Conservation (phyloP, 2,797 vertebrate species). For the Sandelia bainsii region DNA sequence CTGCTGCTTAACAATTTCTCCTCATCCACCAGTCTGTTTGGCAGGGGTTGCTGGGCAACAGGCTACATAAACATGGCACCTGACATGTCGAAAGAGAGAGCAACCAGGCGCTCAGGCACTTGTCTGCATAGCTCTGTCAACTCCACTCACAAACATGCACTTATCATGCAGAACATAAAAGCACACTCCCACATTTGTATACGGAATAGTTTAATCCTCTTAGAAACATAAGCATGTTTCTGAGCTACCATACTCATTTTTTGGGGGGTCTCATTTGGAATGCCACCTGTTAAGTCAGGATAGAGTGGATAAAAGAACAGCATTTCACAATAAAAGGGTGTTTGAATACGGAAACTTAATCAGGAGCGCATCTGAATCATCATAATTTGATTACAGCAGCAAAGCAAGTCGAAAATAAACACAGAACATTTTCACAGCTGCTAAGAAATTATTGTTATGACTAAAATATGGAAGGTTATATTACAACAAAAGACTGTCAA, state of each 20-base stretch:
- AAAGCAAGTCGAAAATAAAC: constrained; percentile 27
- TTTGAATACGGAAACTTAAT: constrained; percentile 29
- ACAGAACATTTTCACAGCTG: neutral
- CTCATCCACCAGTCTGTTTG: constrained; percentile 71
- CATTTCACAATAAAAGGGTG: constrained; percentile 1
- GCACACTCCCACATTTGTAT: constrained; percentile 15
- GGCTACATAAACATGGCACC: constrained; percentile 71
- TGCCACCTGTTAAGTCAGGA: constrained; percentile 5
- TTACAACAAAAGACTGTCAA: neutral
- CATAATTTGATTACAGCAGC: constrained; percentile 24
- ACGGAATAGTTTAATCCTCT: constrained; percentile 4
- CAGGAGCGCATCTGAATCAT: constrained; percentile 34
- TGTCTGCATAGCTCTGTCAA: constrained; percentile 46
- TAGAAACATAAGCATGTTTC: constrained; percentile 9
- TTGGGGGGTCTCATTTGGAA: neutral
- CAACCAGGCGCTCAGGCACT: constrained; percentile 57
- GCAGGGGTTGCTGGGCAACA: constrained; percentile 77
- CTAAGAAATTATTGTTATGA: neutral
- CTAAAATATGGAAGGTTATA: constrained; percentile 3
- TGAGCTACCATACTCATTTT: neutral
- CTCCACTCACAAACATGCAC: constrained; percentile 50
- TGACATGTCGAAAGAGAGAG: constrained; percentile 72
- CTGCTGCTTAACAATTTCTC: constrained; percentile 63
- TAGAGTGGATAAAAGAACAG: constrained; percentile 17
- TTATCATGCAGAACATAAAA: constrained; percentile 55